phyloP scores from a whole-genome alignment of 2,888 invertebrate species.

The Andrena camellia region DNA sequence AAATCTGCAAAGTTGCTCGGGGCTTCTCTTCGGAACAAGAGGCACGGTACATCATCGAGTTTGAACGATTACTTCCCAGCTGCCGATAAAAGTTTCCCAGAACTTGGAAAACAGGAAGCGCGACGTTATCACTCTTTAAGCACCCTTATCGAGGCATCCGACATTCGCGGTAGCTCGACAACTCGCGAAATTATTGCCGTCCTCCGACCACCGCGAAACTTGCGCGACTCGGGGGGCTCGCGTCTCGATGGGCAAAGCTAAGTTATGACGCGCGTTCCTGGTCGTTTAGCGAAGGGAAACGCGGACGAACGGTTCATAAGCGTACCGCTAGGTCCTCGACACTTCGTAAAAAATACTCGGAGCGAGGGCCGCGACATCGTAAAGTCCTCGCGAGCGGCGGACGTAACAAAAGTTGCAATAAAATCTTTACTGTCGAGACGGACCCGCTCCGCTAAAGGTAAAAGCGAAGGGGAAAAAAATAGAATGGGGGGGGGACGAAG shows the following conservation, averaged over 20 bases:
- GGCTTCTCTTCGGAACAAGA: neutral
- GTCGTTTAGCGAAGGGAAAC: neutral
- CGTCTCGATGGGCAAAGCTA: neutral
- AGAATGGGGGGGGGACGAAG: neutral
- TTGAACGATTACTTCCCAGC: neutral
- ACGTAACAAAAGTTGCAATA: constrained; percentile 27
- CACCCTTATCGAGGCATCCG: constrained; percentile 24
- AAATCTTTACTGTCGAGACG: constrained; percentile 25
- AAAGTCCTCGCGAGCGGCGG: constrained; percentile 11
- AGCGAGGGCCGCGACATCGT: constrained; percentile 22
- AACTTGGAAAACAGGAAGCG: constrained; percentile 13
- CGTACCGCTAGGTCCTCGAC: neutral
- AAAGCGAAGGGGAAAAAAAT: neutral
- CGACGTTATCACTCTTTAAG: constrained; percentile 21
- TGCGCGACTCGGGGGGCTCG: neutral
- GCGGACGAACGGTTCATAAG: neutral
- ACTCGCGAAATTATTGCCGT: neutral
- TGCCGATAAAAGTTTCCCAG: neutral
- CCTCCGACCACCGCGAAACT: neutral
- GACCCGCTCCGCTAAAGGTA: neutral
- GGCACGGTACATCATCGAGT: neutral
- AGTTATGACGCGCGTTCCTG: neutral
- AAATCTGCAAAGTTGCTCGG: constrained; percentile 11
- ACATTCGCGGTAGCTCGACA: constrained; percentile 1
- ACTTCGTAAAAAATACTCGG: constrained; percentile 34